These are phyloP conservation scores for Neostethus bicornis DNA, from an alignment of 2,797 vertebrate genomes.

Conservation along the genomic window DNA sequence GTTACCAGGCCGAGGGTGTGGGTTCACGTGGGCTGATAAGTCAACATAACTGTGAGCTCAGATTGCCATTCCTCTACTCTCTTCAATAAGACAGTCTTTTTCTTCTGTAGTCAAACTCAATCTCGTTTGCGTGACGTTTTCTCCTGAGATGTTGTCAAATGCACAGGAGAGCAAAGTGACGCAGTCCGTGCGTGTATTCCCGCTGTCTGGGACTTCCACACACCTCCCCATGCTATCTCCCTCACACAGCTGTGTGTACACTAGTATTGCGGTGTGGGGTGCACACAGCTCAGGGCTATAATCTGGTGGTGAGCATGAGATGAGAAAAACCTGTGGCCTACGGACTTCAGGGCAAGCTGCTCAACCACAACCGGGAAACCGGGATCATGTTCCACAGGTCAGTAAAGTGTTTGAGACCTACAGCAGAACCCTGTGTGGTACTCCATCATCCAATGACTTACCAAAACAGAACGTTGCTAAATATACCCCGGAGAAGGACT, in stretches of 20 bases:
- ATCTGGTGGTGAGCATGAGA: conserved; percentile 56
- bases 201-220: conserved; percentile 53
- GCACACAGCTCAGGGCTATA: conserved; percentile 56
- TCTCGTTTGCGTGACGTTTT: conserved; percentile 45
- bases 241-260: conserved; percentile 70
- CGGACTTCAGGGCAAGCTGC: conserved; percentile 59
- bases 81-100: conserved; percentile 7
- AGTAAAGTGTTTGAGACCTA: conserved; percentile 60
- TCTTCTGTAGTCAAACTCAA: conserved; percentile 10
- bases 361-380: conserved; percentile 65
- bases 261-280: conserved; percentile 59
- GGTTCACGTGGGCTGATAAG: conserved; percentile 11
- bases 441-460: conserved; percentile 54
- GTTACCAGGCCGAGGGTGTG: conserved; percentile 49
- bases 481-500: conserved; percentile 33
- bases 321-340: conserved; percentile 58
- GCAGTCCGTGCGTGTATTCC: conserved; percentile 39
- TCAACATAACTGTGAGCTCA: conserved; percentile 1
- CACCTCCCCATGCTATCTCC: conserved; percentile 57
- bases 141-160: conserved; percentile 54
- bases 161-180: conserved; percentile 51
- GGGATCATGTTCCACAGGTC: conserved; percentile 58
- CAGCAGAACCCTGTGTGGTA: conserved; percentile 59
- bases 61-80: neutral
- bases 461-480: conserved; percentile 46